Evolutionary conservation across 1,140 invertebrate genomes (phyloP).

Genomic region (Aphelenchoides avenae): DNA sequence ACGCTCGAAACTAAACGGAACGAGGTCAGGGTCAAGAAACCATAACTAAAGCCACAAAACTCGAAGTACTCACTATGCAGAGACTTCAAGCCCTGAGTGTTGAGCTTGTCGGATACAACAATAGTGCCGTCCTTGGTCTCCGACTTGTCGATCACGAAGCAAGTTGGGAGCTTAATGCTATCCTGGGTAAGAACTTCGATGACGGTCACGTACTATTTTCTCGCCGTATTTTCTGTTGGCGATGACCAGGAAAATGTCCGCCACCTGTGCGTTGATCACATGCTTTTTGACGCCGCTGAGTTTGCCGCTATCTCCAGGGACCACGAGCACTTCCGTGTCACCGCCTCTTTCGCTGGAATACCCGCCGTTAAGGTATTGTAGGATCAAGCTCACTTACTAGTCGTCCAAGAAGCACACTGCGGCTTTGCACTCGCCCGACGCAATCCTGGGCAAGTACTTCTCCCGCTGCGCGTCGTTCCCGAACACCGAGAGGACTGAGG

Average conservation of each 20-base stretch:
- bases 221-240: constrained; percentile 34
- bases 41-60: constrained; percentile 10
- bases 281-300: constrained; percentile 35
- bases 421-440: constrained; percentile 27
- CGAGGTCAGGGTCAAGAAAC: too few relatives aligned
- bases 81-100: too few relatives aligned
- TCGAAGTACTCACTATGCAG: too few relatives aligned
- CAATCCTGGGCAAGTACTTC: constrained; percentile 78
- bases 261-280: constrained; percentile 42
- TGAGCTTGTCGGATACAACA: too few relatives aligned
- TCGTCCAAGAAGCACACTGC: constrained; percentile 42
- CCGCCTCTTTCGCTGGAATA: constrained; percentile 1
- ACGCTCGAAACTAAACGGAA: constrained; percentile 44
- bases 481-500: constrained; percentile 80
- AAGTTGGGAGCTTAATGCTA: too few relatives aligned
- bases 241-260: constrained; percentile 49
- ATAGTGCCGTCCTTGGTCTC: too few relatives aligned
- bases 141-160: too few relatives aligned
- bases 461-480: constrained; percentile 83
- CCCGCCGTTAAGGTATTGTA: constrained; percentile 3
- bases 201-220: too few relatives aligned
- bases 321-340: constrained; percentile 18
- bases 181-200: too few relatives aligned
- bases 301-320: constrained; percentile 1
- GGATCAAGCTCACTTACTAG: constrained; percentile 3